These are phyloP conservation scores for Eulithis prunata DNA, from an alignment of 2,888 invertebrate species.

Conservation along the genomic window DNA sequence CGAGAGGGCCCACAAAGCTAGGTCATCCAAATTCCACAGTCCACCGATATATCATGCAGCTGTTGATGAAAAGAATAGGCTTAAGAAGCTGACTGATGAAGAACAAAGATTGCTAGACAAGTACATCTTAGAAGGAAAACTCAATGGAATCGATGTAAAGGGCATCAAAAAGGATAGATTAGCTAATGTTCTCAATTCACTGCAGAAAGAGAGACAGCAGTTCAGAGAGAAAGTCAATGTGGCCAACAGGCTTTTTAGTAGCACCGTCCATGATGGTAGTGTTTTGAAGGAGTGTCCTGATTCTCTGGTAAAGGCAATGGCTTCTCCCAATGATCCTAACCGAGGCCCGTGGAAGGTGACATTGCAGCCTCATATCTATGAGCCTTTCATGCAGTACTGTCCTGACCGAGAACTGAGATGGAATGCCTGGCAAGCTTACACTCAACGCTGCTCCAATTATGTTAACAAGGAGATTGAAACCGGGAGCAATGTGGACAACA, in stretches of 20 bases:
- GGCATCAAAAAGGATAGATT: conserved; percentile 77
- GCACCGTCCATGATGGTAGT: conserved; percentile 86
- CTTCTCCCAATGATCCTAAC: conserved; percentile 84
- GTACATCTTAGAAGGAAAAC: conserved; percentile 91
- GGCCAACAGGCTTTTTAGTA: conserved; percentile 87
- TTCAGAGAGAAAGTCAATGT: conserved; percentile 88
- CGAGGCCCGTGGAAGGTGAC: conserved; percentile 94
- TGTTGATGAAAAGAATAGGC: conserved; percentile 80
- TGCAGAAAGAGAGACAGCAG: conserved; percentile 82
- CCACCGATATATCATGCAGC: conserved; percentile 88
- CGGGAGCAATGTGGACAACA: conserved; percentile 90
- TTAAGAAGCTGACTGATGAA: conserved; percentile 81
- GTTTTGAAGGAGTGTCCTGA: conserved; percentile 90
- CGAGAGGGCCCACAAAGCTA: conserved; percentile 90
- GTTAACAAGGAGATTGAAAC: conserved; percentile 87
- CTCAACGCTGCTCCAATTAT: conserved; percentile 87
- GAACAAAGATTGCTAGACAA: conserved; percentile 90
- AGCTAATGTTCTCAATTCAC: conserved; percentile 76
- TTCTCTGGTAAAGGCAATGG: conserved; percentile 86
- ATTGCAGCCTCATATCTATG: conserved; percentile 89
- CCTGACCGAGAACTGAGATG: conserved; percentile 90
- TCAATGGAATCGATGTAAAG: conserved; percentile 91
- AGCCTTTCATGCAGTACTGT: conserved; percentile 93
- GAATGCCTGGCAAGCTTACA: conserved; percentile 93
- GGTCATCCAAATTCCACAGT: conserved; percentile 89